Evolutionary conservation across 2,888 invertebrate genomes (phyloP).

Genomic region (Chironomus riparius): DNA sequence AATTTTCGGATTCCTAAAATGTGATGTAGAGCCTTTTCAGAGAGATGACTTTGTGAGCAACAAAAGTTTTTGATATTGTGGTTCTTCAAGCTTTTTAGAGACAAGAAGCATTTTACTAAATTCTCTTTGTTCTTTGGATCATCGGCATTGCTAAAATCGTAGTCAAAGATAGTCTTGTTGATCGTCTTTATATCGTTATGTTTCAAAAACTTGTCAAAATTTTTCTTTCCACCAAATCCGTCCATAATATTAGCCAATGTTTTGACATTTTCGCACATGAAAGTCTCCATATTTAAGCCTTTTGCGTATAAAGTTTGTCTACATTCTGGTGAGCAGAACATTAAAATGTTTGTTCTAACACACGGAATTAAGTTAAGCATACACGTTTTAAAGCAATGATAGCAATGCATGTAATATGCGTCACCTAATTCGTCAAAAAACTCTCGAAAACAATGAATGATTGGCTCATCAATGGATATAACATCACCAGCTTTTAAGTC

Average conservation of each 20-base stretch:
- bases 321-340: not conserved
- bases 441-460: not conserved
- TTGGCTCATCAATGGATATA: not conserved
- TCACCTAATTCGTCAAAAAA: not conserved
- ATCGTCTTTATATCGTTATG: not conserved
- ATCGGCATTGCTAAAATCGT: not conserved
- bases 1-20: too few species aligned
- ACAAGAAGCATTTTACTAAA: not conserved
- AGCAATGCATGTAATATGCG: not conserved
- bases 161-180: not conserved
- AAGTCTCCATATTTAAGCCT: not conserved
- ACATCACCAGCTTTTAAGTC: not conserved
- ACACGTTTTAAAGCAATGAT: not conserved
- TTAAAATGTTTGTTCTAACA: not conserved
- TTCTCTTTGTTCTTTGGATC: not conserved
- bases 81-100: not conserved
- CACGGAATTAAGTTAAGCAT: not conserved
- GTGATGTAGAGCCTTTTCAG: too few species aligned
- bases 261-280: not conserved
- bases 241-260: not conserved
- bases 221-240: not conserved
- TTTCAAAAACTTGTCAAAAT: not conserved
- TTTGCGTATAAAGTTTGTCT: not conserved
- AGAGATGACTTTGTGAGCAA: too few species aligned
- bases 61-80: not conserved